These are phyloP conservation scores for Polyploca ridens DNA, from an alignment of 2,888 invertebrate species.

Conservation along the genomic window DNA sequence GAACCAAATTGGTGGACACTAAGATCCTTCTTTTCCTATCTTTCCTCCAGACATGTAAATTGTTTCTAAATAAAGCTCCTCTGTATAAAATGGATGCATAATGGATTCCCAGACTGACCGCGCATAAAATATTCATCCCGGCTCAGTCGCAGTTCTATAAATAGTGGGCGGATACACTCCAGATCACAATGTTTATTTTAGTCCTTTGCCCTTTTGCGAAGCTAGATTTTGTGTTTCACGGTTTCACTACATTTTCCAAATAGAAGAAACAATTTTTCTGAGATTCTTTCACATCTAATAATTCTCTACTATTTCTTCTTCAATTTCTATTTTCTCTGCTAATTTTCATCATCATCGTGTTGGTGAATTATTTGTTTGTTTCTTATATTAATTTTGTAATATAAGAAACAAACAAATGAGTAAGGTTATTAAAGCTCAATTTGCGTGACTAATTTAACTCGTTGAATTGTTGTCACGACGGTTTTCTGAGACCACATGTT, in stretches of 20 bases:
- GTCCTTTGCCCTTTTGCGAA: conserved; percentile 12
- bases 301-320: too few relatives aligned
- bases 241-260: neutral
- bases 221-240: neutral
- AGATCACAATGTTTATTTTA: conserved; percentile 6
- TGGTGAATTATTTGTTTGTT: too few relatives aligned
- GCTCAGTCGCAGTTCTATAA: conserved; percentile 3
- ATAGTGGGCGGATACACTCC: conserved; percentile 2
- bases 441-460: neutral
- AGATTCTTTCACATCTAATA: too few relatives aligned
- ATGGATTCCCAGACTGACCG: neutral
- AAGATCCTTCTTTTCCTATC: too few relatives aligned
- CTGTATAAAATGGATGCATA: neutral
- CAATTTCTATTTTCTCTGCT: neutral
- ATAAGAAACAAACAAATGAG: neutral
- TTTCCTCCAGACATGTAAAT: too few relatives aligned
- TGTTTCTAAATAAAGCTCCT: too few relatives aligned
- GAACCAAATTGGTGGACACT: too few relatives aligned
- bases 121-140: neutral
- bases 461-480: neutral
- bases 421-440: neutral
- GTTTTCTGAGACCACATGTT: neutral
- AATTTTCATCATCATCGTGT: neutral
- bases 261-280: neutral
- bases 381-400: too few relatives aligned